phyloP scores from a whole-genome alignment of 2,888 invertebrate genomes.

The Copidosoma aretas region DNA sequence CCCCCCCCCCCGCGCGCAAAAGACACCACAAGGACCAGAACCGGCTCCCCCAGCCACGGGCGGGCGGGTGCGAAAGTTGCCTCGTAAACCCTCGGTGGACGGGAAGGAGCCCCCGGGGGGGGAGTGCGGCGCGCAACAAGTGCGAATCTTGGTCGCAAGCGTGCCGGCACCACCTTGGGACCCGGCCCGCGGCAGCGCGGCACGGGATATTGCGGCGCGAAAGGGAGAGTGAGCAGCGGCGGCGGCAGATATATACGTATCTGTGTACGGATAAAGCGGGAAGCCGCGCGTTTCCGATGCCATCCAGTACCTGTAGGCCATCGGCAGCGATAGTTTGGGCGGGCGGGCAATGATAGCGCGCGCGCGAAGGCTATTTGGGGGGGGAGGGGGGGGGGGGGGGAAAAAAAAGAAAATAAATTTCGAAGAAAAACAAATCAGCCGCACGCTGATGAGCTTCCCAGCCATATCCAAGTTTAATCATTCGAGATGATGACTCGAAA shows the following conservation, averaged over 20 bases:
- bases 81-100: not conserved
- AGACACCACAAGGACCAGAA: not conserved
- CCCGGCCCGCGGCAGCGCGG: not conserved
- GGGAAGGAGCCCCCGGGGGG: not conserved
- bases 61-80: slow-evolving; percentile 18
- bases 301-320: too few species aligned
- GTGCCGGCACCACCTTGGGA: slow-evolving; percentile 5
- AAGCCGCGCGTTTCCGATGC: slow-evolving; percentile 26
- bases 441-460: too few species aligned
- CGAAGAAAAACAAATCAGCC: too few species aligned
- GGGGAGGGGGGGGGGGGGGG: too few species aligned
- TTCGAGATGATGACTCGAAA: too few species aligned
- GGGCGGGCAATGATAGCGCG: too few species aligned
- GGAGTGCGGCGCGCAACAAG: slow-evolving; percentile 26
- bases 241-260: not conserved
- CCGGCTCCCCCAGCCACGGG: too few species aligned
- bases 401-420: too few species aligned
- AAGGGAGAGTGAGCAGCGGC: not conserved
- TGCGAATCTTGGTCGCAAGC: slow-evolving; percentile 16
- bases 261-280: not conserved
- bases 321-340: too few species aligned
- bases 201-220: not conserved
- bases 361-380: too few species aligned
- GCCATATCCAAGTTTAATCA: too few species aligned
- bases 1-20: too few species aligned